Percentiles rank a stretch among this genome's conserved stretches.
These are phyloP conservation scores for Dysmachus trigonus DNA, from an alignment of 2,888 invertebrate species.

Conservation along the genomic window DNA sequence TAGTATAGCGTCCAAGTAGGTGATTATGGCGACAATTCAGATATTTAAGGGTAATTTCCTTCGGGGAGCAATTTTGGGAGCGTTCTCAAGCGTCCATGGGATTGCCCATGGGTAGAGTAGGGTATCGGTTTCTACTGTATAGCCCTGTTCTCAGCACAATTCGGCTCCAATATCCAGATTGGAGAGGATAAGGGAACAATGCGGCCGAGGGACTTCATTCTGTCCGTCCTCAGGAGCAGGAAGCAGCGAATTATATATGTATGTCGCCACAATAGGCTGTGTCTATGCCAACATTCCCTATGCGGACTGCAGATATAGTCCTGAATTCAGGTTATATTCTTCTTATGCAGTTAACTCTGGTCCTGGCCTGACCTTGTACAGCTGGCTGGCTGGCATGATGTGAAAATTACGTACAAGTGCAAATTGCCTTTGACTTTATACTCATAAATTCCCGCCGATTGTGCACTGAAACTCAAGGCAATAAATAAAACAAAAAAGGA, in stretches of 20 bases:
- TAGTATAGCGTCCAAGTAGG: not conserved
- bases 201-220: not conserved
- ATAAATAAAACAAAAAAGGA: not conserved
- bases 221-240: not conserved
- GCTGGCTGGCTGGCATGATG: not conserved
- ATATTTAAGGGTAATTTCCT: not conserved
- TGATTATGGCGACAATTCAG: not conserved
- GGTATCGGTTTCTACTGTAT: not conserved
- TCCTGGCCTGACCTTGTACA: not conserved
- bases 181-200: not conserved
- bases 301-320: not conserved
- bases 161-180: not conserved
- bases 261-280: not conserved
- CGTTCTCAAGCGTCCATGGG: not conserved
- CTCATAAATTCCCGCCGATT: not conserved
- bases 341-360: not conserved
- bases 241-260: not conserved
- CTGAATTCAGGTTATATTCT: not conserved
- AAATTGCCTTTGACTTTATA: conserved; percentile 1
- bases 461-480: not conserved
- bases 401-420: not conserved
- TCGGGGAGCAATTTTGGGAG: not conserved
- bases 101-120: not conserved
- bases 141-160: not conserved
- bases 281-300: not conserved